Percentiles rank a stretch among this genome's conserved stretches.
phyloP scores from a whole-genome alignment of 2,888 invertebrate genomes.

The Pherbina coryleti region DNA sequence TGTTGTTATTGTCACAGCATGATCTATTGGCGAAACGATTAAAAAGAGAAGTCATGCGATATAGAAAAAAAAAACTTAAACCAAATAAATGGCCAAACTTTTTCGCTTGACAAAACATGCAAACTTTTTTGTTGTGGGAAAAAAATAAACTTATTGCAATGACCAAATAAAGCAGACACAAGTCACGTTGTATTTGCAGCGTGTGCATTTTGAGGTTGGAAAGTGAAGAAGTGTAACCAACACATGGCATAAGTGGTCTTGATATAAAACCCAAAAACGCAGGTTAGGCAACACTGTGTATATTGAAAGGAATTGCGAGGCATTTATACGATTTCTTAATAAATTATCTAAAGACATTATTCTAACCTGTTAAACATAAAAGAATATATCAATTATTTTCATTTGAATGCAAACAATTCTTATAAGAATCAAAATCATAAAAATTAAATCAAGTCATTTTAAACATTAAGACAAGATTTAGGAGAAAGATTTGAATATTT shows the following conservation, averaged over 20 bases:
- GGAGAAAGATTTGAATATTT: no score
- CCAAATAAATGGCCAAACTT: conserved; percentile 1
- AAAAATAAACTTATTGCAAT: conserved; percentile 9
- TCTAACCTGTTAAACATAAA: no score
- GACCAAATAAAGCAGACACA: not conserved
- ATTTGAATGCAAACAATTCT: no score
- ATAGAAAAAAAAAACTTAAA: conserved; percentile 1
- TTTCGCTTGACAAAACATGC: not conserved
- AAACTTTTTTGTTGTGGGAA: not conserved
- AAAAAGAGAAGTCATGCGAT: not conserved
- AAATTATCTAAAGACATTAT: no score
- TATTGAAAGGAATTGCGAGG: not conserved
- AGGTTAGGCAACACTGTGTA: not conserved
- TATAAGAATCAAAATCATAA: no score
- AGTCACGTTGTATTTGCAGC: not conserved
- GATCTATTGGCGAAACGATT: conserved; percentile 13
- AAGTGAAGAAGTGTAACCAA: not conserved
- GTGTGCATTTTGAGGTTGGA: not conserved
- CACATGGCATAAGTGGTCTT: not conserved
- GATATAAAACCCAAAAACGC: not conserved
- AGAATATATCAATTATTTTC: no score
- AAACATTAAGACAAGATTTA: no score
- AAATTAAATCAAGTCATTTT: no score
- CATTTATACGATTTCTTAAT: not conserved
- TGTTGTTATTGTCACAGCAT: not conserved